A percentile compares a stretch with the other conserved stretches of the same genome.
These are phyloP conservation scores for Trilocha varians DNA, from an alignment of 2,888 invertebrate genomes.

Conservation along the genomic window DNA sequence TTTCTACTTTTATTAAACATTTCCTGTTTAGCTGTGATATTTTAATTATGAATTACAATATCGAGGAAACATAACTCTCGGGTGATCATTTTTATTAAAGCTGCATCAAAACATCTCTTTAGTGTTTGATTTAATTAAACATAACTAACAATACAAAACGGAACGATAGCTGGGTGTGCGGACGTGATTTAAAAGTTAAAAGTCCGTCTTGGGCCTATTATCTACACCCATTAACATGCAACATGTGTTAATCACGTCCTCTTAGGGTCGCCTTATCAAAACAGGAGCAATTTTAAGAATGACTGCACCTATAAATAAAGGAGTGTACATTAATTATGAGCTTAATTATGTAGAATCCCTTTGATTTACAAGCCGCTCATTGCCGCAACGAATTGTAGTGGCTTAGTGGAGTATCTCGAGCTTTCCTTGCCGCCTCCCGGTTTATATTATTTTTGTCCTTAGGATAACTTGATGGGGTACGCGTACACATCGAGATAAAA, in stretches of 20 bases:
- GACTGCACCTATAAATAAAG: constrained; percentile 66
- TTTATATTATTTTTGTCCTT: constrained; percentile 66
- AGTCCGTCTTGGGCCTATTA: constrained; percentile 33
- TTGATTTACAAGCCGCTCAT: constrained; percentile 71
- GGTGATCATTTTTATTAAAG: constrained; percentile 34
- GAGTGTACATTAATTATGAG: constrained; percentile 70
- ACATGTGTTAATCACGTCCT: constrained; percentile 63
- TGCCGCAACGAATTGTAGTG: constrained; percentile 69
- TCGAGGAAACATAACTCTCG: constrained; percentile 53
- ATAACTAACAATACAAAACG: constrained; percentile 15
- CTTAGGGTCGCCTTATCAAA: constrained; percentile 53
- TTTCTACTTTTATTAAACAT: constrained; percentile 43
- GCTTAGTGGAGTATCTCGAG: constrained; percentile 62
- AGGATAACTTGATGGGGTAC: constrained; percentile 31
- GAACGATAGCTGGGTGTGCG: constrained; percentile 9
- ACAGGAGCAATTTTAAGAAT: constrained; percentile 67
- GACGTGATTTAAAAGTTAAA: constrained; percentile 22
- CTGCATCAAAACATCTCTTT: constrained; percentile 25
- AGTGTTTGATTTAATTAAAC: constrained; percentile 26
- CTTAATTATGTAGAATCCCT: constrained; percentile 72
- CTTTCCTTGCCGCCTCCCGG: constrained; percentile 45
- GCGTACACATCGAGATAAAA: constrained; percentile 58
- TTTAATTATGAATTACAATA: constrained; percentile 42
- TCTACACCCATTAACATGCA: constrained; percentile 50
- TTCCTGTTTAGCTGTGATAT: constrained; percentile 47